Base-by-base conservation (phyloP, 64 coral and sea anemone genomes). In the Dendrophyllia cribrosa region DNA sequence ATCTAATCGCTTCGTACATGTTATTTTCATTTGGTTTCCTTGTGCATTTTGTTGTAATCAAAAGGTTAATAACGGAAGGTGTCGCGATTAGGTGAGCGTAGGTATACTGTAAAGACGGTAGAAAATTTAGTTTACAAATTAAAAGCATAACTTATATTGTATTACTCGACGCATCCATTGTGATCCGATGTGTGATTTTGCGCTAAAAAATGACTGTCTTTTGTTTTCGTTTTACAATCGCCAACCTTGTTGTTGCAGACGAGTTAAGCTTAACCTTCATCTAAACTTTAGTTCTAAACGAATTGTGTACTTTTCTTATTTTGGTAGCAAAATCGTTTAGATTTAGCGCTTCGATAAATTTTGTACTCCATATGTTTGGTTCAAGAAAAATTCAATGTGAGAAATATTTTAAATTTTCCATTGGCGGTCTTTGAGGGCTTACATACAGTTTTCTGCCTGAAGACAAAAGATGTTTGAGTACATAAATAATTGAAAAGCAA, bases 401-500 rank as follows among this genome's bases (percentile, higher is more conserved):
- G 5, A 50, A 50, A 45, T 20, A 49, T 75, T 50, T 0, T 13
- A 73, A 45, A 43, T 48, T 24, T 16, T 69, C 10, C 34, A 45
- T 26, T 16, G 20, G 46, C 45, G 14, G 48, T 75, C 44, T 9
- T 75, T 45, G 14, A 43, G 17, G 6, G 72, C 47, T 7, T 20
- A 50, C 16, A n/a, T 75, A 2, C 70, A 46, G 70, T 73, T 47
- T 46, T 12, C 5, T 75, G 46, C 45, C 16, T 50, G 14, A 17
- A 84, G 62, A 84, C 80, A 84, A 84, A 84, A 52, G 80, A 66
- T 51, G 49, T 66, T 68, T 69, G 79, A 48, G 61, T 23, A 67
- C 60, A 84, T 84, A 49, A 68, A 84, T 84, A 67, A 84, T 84
- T 84, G 80, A 84, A 84, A 21, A 50, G 19, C 20, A 22, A 15